Percentiles rank a stretch among this genome's conserved stretches.
Conservation (phyloP, 2,797 vertebrate genomes). For the Micrastur ruficollis region DNA sequence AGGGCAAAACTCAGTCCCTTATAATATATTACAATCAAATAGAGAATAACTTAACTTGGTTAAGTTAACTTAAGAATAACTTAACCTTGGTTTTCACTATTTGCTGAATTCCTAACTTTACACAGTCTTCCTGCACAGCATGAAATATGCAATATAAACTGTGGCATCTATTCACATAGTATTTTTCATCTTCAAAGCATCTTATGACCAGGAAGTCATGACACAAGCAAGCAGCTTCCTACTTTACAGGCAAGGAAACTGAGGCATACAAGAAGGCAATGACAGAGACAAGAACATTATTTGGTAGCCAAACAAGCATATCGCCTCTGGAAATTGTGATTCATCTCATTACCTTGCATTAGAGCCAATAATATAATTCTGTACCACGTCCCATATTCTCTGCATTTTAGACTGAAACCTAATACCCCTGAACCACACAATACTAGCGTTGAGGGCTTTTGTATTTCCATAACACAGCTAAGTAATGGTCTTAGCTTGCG, state of each 20-base stretch:
- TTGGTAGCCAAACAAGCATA: not conserved
- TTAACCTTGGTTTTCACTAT: not conserved
- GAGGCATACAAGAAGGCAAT: not conserved
- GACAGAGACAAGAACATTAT: not conserved
- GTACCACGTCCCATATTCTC: not conserved
- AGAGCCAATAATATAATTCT: not conserved
- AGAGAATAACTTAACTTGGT: not conserved
- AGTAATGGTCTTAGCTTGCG: not conserved
- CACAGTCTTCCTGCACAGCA: not conserved
- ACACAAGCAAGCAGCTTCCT: slow-evolving; percentile 16
- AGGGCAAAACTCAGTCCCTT: not conserved
- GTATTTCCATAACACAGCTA: not conserved
- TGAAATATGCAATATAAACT: not conserved
- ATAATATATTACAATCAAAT: not conserved
- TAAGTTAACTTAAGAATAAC: not conserved
- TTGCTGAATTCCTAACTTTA: not conserved
- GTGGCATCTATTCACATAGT: not conserved
- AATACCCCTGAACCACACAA: not conserved
- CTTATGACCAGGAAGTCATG: not conserved
- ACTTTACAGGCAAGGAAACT: not conserved
- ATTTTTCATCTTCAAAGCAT: slow-evolving; percentile 31
- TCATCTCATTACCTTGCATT: not conserved
- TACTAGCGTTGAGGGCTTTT: not conserved
- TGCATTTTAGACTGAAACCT: not conserved
- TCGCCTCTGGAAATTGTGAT: not conserved